Evolutionary conservation across 2,888 invertebrate genomes (phyloP).

Genomic region (Apotomis capreana): DNA sequence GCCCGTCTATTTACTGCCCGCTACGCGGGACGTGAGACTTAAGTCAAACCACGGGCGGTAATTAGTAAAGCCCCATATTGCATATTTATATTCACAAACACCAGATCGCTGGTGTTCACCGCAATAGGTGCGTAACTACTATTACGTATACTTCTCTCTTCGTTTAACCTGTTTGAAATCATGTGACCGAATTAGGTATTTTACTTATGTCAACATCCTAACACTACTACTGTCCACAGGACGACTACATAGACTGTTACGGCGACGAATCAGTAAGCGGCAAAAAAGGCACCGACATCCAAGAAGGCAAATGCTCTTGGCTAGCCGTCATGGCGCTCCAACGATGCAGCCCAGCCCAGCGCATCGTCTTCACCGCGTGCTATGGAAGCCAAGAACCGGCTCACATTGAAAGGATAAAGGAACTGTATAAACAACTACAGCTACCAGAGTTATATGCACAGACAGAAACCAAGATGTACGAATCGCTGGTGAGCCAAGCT

Average conservation of each 20-base stretch:
- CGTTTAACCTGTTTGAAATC: no score
- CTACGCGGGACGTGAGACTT: no score
- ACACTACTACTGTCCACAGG: conserved; percentile 69
- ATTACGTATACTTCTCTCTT: no score
- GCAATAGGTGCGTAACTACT: no score
- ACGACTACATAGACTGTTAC: conserved; percentile 93
- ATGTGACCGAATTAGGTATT: no score
- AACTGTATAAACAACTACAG: conserved; percentile 84
- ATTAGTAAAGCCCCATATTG: no score
- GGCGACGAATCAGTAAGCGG: conserved; percentile 83
- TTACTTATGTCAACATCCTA: background rate
- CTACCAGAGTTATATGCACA: conserved; percentile 86
- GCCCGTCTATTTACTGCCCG: no score
- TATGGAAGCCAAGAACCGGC: conserved; percentile 87
- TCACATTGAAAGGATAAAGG: conserved; percentile 78
- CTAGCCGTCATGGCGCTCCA: conserved; percentile 91
- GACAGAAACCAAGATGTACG: conserved; percentile 89
- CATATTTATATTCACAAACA: no score
- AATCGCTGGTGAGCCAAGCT: conserved; percentile 87
- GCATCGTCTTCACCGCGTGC: conserved; percentile 86
- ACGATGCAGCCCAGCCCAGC: conserved; percentile 85
- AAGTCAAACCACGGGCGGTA: no score
- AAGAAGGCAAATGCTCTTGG: conserved; percentile 97
- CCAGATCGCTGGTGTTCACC: no score
- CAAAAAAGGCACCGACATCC: conserved; percentile 63